Conservation (phyloP, 2,797 vertebrate species). For the Bovichtus diacanthus region DNA sequence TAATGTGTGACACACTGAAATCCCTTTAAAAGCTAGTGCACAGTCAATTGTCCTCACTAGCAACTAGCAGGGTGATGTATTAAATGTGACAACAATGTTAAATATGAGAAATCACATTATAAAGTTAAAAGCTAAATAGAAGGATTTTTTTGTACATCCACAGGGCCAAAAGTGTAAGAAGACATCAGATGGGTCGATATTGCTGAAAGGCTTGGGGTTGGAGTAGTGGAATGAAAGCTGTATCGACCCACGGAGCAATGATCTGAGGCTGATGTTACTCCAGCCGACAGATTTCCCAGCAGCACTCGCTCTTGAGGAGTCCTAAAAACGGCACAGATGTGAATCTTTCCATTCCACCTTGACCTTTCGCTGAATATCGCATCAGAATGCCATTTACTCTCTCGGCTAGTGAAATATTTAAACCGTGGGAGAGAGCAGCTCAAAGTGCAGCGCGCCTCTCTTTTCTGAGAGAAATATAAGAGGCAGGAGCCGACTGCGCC, state of each 20-base stretch:
- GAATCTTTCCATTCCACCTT: slow-evolving; percentile 79
- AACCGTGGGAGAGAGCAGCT: slow-evolving; percentile 58
- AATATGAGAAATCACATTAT: slow-evolving; percentile 24
- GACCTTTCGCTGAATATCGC: slow-evolving; percentile 78
- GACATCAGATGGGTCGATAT: slow-evolving; percentile 50
- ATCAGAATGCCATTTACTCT: slow-evolving; percentile 77
- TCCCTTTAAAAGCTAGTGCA: background rate
- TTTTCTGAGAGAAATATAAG: slow-evolving; percentile 47
- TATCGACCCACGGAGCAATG: slow-evolving; percentile 63
- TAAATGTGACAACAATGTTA: slow-evolving; percentile 23
- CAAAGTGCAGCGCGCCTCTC: slow-evolving; percentile 49
- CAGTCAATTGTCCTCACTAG: background rate
- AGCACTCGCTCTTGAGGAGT: slow-evolving; percentile 62
- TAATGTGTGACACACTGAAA: background rate
- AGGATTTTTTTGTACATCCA: slow-evolving; percentile 6
- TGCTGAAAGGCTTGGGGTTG: slow-evolving; percentile 40
- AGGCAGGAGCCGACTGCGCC: slow-evolving; percentile 20
- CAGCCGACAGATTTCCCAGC: slow-evolving; percentile 71
- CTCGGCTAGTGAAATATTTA: slow-evolving; percentile 83
- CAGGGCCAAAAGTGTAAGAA: slow-evolving; percentile 29
- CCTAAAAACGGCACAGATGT: slow-evolving; percentile 72
- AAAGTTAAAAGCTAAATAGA: slow-evolving; percentile 19
- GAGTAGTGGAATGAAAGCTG: slow-evolving; percentile 55
- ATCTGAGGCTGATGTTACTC: slow-evolving; percentile 67
- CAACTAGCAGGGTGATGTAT: background rate